These are phyloP conservation scores for Rhadinocentrus ornatus DNA, from an alignment of 2,797 vertebrate species.

Conservation along the genomic window DNA sequence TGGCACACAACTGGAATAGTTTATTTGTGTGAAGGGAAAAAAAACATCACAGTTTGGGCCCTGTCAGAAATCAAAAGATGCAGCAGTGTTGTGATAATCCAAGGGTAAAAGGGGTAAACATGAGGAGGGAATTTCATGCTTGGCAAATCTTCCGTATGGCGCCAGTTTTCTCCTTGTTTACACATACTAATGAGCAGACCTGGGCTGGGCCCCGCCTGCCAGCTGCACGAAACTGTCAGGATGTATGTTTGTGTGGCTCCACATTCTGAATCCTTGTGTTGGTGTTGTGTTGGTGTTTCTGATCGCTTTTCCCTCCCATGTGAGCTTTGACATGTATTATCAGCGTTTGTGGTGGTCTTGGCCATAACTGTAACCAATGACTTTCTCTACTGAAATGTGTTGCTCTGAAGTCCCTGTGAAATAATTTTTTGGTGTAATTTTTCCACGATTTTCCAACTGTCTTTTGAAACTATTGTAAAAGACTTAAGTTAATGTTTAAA, in stretches of 20 bases:
- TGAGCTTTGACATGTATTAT: slow-evolving; percentile 16
- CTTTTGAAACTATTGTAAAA: slow-evolving; percentile 15
- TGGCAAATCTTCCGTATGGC: slow-evolving; percentile 77
- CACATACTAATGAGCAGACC: slow-evolving; percentile 80
- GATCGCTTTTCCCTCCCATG: slow-evolving; percentile 11
- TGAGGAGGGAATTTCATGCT: slow-evolving; percentile 82
- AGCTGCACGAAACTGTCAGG: slow-evolving; percentile 43
- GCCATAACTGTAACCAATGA: slow-evolving; percentile 11
- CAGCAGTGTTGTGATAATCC: slow-evolving; percentile 66
- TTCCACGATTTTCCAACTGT: slow-evolving; percentile 18
- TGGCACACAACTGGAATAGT: slow-evolving; percentile 35
- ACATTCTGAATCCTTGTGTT: slow-evolving; percentile 7
- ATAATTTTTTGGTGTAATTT: slow-evolving; percentile 45
- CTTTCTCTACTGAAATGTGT: slow-evolving; percentile 29
- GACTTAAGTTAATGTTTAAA: slow-evolving; percentile 11
- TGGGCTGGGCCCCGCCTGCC: slow-evolving; percentile 45
- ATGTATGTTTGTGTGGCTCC: slow-evolving; percentile 31
- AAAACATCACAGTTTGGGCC: slow-evolving; percentile 47
- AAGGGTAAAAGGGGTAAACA: slow-evolving; percentile 81
- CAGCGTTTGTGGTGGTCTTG: slow-evolving; percentile 22
- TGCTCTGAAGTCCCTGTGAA: slow-evolving; percentile 32
- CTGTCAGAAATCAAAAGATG: slow-evolving; percentile 62
- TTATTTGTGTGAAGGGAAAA: slow-evolving; percentile 40
- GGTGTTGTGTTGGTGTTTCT: slow-evolving; percentile 40
- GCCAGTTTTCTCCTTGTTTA: slow-evolving; percentile 76